Evolutionary conservation across 2,113 vertebrate species (phyloP), one percentile per base, ranked within the genome.

Genomic region (Chlorocebus sabaeus): DNA sequence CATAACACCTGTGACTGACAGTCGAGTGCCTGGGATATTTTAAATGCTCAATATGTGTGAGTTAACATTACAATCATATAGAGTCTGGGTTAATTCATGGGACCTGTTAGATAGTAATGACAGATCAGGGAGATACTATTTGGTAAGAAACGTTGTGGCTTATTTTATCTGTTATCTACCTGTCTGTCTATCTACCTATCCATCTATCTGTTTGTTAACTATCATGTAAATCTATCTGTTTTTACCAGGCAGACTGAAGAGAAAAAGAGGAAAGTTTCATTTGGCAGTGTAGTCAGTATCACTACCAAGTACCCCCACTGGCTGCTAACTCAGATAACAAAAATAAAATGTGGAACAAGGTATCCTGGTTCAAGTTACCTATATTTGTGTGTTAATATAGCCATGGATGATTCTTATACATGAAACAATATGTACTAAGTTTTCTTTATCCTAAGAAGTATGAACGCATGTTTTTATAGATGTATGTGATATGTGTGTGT

Each of bases 11-110:
- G 11, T 1, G 25, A 82, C 64, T 84, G 89, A 96, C 38, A 80
- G 40, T 27, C 14, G 17, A 75, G 45, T 82, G 43, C 22, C 27
- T 76, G 55, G 18, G 30, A 3, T 73, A 73, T 83, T 90, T 92
- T 95, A 93, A 95, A 76, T 92, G 70, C 23, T 92, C 76, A 45
- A 4, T 86, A 86, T 92, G 25, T 96, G 73, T 57, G 75, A 96
- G 38, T 4, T 81, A 88, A 68, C 7, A 3, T 43, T 92, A 68
- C 27, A 68, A 14, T 97, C 23, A 43, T 67, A 25, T 3, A 23
- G 86, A 93, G 35, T 82, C 85, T 92, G 14, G 13, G 18, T 80
- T 68, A 57, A 59, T 94, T 81, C 50, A 32, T 57, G 3, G 12
- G 5, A 59, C 38, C 50, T 89, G 38, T 78, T 90, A 35, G 12